Conservation (phyloP, 2,888 invertebrate species). For the Rhyacophila evoluta region DNA sequence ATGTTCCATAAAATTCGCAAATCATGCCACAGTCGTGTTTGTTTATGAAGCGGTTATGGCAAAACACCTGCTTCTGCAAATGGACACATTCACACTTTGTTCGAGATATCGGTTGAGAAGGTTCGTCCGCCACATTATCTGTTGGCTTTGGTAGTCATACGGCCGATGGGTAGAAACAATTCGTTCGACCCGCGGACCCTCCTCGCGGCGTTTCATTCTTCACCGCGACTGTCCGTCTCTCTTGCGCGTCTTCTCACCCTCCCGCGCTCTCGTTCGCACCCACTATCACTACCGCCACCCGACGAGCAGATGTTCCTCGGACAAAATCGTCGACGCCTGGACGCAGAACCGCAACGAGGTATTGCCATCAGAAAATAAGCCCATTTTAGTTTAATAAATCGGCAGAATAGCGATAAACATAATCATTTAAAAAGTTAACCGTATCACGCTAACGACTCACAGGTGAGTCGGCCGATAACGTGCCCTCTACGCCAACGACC, state of each 20-base stretch:
- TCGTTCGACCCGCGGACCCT: constrained; percentile 23
- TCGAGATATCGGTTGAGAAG: neutral
- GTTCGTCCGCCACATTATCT: neutral
- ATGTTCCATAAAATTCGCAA: too few relatives aligned
- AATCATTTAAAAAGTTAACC: too few relatives aligned
- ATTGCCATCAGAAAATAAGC: too few relatives aligned
- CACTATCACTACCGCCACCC: neutral
- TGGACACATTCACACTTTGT: neutral
- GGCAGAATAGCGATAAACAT: too few relatives aligned
- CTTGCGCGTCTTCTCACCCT: neutral
- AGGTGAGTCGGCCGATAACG: too few relatives aligned
- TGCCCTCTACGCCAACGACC: too few relatives aligned
- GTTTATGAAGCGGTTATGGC: neutral
- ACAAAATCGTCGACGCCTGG: neutral
- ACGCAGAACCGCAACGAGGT: neutral
- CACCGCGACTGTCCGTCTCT: neutral
- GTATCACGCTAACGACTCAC: too few relatives aligned
- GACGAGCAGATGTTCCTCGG: constrained; percentile 16
- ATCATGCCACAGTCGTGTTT: too few relatives aligned
- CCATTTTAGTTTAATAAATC: too few relatives aligned
- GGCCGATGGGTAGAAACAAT: neutral
- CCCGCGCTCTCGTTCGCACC: constrained; percentile 10
- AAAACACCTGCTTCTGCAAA: neutral
- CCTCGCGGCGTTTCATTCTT: constrained; percentile 5
- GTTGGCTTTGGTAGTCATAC: neutral